Base-by-base conservation (phyloP, 2,888 invertebrate species). In the Melieria picta region DNA sequence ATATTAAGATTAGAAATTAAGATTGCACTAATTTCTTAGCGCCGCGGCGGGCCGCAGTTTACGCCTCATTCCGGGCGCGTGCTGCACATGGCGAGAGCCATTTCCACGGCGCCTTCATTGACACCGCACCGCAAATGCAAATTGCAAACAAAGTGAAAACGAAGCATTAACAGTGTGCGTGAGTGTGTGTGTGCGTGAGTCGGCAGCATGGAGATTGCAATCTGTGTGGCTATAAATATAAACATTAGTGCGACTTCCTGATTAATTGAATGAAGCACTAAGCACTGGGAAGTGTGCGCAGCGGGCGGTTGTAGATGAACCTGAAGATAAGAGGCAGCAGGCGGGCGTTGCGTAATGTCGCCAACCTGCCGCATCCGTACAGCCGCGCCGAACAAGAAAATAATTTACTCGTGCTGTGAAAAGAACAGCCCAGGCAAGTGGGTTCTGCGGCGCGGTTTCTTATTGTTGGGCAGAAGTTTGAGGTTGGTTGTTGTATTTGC, bases 261-360 rank as follows among this genome's bases (percentile, higher is more conserved):
- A 66, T 66, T 66, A 66, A 58, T 66, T 48, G 42, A 57, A 66
- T 66, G 48, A 58, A 42, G 30, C 58, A 48, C 30, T 56, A 30
- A 16, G 4, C 43, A 48, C 58, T 7, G 16, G 11, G 48, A 48
- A 50, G 11, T 57, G 65, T 47, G 42, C 42, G 43, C 58, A 48
- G n/a, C 65, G 48, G 43, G 47, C 11, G 43, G 45, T 9, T n/a
- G 7, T 13, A 30, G 11, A 16, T 9, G 13, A 11, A 52, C 1
- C 7, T 30, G 42, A 45, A 45, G n/a, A n/a, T 5, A 42, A 2
- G 43, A 10, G 42, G 5, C 9, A 58, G 58, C 43, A 42, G 42
- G n/a, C 47, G 42, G 11, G 6, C 45, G 16, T 30, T 48, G 7
- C 5, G n/a, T 64, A 50, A 5, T 42, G 4, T 45, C 4, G 60